Percentiles rank a stretch among this genome's conserved stretches.
These are phyloP conservation scores for Schizothorax lantsangensis DNA, from an alignment of 2,797 vertebrate species.

Conservation along the genomic window DNA sequence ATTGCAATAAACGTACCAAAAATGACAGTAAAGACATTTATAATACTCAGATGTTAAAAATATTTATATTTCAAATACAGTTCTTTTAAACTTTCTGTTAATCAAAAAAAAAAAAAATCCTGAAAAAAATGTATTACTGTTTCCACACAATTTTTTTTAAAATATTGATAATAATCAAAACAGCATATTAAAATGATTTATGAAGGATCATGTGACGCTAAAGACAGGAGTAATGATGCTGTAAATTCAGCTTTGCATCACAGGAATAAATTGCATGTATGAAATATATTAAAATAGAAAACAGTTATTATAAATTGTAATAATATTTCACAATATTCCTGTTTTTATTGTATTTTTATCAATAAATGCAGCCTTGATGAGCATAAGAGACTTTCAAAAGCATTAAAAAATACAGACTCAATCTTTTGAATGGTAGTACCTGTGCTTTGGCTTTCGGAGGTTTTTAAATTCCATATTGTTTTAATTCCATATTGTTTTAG, in stretches of 20 bases:
- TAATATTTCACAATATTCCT: background rate
- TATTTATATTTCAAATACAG: background rate
- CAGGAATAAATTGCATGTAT: background rate
- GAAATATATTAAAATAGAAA: background rate
- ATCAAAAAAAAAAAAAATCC: background rate
- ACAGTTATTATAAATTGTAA: background rate
- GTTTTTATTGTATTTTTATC: background rate
- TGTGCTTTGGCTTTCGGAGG: too few species aligned
- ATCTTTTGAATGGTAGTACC: too few species aligned
- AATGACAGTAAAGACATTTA: background rate
- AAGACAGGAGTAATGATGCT: background rate
- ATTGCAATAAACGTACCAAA: background rate
- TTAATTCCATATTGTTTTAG: too few species aligned
- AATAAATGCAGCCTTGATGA: background rate
- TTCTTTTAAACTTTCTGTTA: background rate
- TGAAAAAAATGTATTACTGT: background rate
- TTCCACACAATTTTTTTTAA: background rate
- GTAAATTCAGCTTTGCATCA: background rate
- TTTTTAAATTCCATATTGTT: too few species aligned
- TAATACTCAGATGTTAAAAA: background rate
- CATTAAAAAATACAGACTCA: background rate
- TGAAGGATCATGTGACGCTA: background rate
- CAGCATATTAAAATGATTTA: too few species aligned
- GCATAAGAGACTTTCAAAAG: background rate
- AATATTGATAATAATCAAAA: background rate